A percentile compares a stretch with the other conserved stretches of the same genome.
These are phyloP conservation scores for Apis laboriosa DNA, from an alignment of 1,140 invertebrate species.

Conservation along the genomic window DNA sequence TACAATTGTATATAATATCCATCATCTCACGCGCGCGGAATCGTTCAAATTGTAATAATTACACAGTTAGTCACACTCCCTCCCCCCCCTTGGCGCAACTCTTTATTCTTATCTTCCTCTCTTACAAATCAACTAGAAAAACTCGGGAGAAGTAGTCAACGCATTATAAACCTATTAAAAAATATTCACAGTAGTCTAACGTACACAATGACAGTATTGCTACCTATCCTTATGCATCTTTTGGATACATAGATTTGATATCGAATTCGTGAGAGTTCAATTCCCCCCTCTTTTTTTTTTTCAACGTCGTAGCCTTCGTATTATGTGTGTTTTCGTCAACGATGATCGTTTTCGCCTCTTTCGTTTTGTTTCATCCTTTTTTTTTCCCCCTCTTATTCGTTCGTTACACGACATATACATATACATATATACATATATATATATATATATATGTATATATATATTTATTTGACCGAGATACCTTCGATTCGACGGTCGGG, in stretches of 20 bases:
- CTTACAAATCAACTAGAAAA: slow-evolving; percentile 70
- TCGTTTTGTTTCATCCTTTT: not conserved
- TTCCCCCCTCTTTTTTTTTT: slow-evolving; percentile 14
- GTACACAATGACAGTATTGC: slow-evolving; percentile 75
- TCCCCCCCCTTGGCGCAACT: not conserved
- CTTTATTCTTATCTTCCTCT: not conserved
- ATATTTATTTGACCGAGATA: not conserved
- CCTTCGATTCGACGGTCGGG: not conserved
- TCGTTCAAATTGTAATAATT: slow-evolving; percentile 43
- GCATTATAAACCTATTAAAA: slow-evolving; percentile 79
- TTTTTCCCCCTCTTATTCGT: not conserved
- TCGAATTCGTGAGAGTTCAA: slow-evolving; percentile 47
- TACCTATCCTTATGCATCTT: slow-evolving; percentile 70
- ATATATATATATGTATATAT: too few relatives aligned
- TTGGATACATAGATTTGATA: slow-evolving; percentile 69
- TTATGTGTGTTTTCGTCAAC: not conserved
- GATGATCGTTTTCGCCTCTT: not conserved
- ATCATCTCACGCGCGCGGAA: slow-evolving; percentile 51
- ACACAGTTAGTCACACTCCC: slow-evolving; percentile 25
- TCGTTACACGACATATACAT: slow-evolving; percentile 8
- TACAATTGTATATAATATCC: slow-evolving; percentile 44
- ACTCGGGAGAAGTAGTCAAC: slow-evolving; percentile 72
- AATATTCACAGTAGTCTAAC: slow-evolving; percentile 79
- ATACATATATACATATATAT: too few relatives aligned
- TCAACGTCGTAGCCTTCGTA: slow-evolving; percentile 1